Evolutionary conservation across 2,113 vertebrate genomes (phyloP).

Genomic region (Trinectes maculatus): DNA sequence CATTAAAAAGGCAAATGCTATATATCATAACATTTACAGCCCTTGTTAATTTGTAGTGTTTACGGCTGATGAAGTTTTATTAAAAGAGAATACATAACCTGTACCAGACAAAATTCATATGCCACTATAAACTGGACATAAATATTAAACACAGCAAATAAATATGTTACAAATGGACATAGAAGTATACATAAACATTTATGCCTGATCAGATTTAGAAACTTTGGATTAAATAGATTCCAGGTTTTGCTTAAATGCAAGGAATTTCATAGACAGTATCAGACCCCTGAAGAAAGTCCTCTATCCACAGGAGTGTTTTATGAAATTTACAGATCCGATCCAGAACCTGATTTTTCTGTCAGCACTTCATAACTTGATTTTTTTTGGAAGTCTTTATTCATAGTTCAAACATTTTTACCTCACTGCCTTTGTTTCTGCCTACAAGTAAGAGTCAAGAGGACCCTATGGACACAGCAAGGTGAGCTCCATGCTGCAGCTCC

Average conservation of each 20-base stretch:
- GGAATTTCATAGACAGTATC: conserved; percentile 5
- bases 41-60: conserved; percentile 12
- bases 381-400: conserved; percentile 36
- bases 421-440: conserved; percentile 44
- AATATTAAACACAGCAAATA: conserved; percentile 29
- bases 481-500: conserved; percentile 63
- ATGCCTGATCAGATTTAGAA: conserved; percentile 18
- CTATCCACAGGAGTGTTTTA: conserved; percentile 5
- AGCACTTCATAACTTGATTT: conserved; percentile 28
- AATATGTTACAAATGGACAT: conserved; percentile 16
- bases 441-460: conserved; percentile 57
- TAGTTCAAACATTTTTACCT: conserved; percentile 32
- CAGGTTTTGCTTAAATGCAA: background rate
- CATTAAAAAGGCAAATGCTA: conserved; percentile 11
- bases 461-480: conserved; percentile 67
- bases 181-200: conserved; percentile 10
- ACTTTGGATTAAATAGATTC: conserved; percentile 9
- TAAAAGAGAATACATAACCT: conserved; percentile 8
- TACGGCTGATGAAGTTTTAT: conserved; percentile 12
- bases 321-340: conserved; percentile 20
- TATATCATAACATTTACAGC: conserved; percentile 34
- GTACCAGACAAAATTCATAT: conserved; percentile 5
- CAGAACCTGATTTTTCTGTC: conserved; percentile 10
- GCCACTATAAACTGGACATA: background rate
- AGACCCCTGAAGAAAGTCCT: conserved; percentile 8